Conservation (phyloP, 1,140 invertebrate genomes). For the Leptopilina clavipes region DNA sequence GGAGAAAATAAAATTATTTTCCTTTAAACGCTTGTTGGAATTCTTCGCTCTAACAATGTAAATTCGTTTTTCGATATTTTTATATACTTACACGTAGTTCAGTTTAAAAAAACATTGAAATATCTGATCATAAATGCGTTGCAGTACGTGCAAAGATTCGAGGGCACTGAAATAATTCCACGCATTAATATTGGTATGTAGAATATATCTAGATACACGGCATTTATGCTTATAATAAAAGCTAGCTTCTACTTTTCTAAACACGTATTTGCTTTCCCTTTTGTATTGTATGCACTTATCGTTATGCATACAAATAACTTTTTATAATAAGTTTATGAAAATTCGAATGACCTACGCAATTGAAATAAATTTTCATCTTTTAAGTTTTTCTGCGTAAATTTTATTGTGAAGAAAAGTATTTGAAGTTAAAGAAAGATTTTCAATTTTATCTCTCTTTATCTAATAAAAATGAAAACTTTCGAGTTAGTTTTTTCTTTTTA, state of each 20-base stretch:
- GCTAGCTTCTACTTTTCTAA: constrained; percentile 16
- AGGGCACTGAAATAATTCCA: constrained; percentile 8
- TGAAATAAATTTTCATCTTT: background rate
- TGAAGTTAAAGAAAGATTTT: too few species aligned
- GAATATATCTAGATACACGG: background rate
- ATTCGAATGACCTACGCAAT: background rate
- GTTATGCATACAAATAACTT: background rate
- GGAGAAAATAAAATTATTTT: too few species aligned
- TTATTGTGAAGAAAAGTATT: background rate
- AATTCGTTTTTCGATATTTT: background rate
- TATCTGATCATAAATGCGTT: background rate
- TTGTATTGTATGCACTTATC: background rate
- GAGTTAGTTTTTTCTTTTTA: too few species aligned
- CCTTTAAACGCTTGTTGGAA: too few species aligned
- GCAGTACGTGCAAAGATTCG: constrained; percentile 10
- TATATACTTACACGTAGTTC: background rate
- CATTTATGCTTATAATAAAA: background rate
- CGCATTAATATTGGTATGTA: background rate
- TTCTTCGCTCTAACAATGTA: background rate
- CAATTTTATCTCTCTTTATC: too few species aligned
- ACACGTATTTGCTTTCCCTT: background rate
- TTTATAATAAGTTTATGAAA: background rate
- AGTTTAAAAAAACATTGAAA: background rate
- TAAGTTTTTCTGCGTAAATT: background rate
- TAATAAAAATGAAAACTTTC: too few species aligned